These are phyloP conservation scores for Periophthalmus modestus DNA, from an alignment of 2,113 vertebrate genomes.

Conservation along the genomic window DNA sequence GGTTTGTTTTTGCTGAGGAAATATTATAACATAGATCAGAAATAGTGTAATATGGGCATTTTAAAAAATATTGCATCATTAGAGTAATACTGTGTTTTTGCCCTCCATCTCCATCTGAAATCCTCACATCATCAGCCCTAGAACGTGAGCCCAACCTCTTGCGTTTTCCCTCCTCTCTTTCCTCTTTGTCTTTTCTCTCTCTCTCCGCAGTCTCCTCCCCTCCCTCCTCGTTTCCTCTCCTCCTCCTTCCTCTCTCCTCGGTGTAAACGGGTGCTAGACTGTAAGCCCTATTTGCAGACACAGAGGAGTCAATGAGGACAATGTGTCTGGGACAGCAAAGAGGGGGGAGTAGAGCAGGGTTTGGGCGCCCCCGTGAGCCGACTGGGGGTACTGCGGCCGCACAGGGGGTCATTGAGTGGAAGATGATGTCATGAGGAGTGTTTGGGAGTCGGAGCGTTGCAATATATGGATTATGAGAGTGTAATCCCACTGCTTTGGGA, in stretches of 20 bases:
- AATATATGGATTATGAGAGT: not conserved
- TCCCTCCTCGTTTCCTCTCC: slow-evolving; percentile 12
- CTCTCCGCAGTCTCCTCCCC: slow-evolving; percentile 26
- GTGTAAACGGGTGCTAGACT: slow-evolving; percentile 68
- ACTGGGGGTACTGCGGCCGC: slow-evolving; percentile 34
- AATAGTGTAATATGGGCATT: no score
- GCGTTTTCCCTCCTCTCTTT: slow-evolving; percentile 8
- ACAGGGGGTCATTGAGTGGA: slow-evolving; percentile 56
- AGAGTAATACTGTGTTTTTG: not conserved
- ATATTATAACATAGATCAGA: no score
- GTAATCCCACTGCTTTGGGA: not conserved
- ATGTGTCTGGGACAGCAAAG: slow-evolving; percentile 56
- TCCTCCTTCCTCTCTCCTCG: slow-evolving; percentile 48
- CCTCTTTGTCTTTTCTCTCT: not conserved
- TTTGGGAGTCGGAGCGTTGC: not conserved
- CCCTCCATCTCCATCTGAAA: not conserved
- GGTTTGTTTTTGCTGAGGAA: no score
- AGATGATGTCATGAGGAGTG: slow-evolving; percentile 51
- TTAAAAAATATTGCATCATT: no score
- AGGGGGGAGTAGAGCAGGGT: slow-evolving; percentile 34
- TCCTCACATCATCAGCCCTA: not conserved
- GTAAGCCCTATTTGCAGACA: slow-evolving; percentile 64
- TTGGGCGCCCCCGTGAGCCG: slow-evolving; percentile 69
- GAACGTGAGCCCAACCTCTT: not conserved
- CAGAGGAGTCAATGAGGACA: slow-evolving; percentile 67